phyloP scores from a whole-genome alignment of 2,113 vertebrate species.

The Pyxicephalus adspersus region DNA sequence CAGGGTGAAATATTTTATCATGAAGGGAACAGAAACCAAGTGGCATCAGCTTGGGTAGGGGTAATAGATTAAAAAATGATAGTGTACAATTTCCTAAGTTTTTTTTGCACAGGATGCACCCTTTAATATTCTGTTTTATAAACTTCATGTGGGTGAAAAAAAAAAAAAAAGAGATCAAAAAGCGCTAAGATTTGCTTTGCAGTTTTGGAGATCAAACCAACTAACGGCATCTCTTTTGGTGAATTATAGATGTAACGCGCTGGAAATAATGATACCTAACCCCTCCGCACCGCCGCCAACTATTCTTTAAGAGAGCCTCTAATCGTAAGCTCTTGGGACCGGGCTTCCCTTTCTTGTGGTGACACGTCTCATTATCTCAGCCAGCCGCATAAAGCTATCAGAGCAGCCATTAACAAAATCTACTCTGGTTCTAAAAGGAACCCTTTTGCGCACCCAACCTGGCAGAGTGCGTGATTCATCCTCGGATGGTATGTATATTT shows the following conservation, averaged over 20 bases:
- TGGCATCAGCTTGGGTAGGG: too few species aligned
- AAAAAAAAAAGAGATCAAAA: too few species aligned
- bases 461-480: conserved; percentile 49
- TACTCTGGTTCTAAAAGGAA: conserved; percentile 1
- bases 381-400: background rate
- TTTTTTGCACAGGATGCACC: too few species aligned
- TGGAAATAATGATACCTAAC: background rate
- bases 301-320: too few species aligned
- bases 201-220: background rate
- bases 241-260: background rate
- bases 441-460: conserved; percentile 24
- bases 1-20: too few species aligned
- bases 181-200: too few species aligned
- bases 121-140: too few species aligned
- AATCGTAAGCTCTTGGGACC: conserved; percentile 36
- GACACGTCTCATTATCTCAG: background rate
- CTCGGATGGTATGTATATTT: conserved; percentile 28
- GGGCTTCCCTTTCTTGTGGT: background rate
- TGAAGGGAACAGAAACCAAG: too few species aligned
- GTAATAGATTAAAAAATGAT: too few species aligned
- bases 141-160: too few species aligned
- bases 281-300: background rate
- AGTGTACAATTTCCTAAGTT: too few species aligned
- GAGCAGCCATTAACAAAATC: conserved; percentile 40
- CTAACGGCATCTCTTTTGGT: background rate